phyloP scores from a whole-genome alignment of 2,888 invertebrate species.

The Agonopterix alstromeriana region DNA sequence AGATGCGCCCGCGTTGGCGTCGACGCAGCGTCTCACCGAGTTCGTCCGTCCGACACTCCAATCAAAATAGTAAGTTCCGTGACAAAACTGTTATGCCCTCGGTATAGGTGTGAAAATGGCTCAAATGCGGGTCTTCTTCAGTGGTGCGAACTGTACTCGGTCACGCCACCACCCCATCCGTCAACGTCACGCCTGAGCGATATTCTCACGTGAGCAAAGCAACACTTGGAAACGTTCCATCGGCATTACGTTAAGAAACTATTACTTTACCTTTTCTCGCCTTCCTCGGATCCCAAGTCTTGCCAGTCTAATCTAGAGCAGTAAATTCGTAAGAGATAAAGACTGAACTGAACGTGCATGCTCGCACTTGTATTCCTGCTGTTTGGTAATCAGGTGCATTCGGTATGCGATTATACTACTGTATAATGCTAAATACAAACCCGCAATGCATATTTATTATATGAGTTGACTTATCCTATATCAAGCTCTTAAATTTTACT shows the following conservation, averaged over 20 bases:
- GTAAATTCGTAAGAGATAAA: slow-evolving; percentile 65
- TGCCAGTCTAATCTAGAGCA: slow-evolving; percentile 45
- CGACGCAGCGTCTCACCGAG: slow-evolving; percentile 9
- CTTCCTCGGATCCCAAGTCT: slow-evolving; percentile 30
- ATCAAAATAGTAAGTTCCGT: no score
- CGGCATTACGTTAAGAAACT: slow-evolving; percentile 51
- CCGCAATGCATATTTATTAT: no score
- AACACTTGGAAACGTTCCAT: slow-evolving; percentile 56
- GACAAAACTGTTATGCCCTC: no score
- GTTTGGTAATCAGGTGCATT: slow-evolving; percentile 39
- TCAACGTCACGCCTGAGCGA: slow-evolving; percentile 50
- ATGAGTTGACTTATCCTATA: not conserved
- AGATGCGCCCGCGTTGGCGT: not conserved
- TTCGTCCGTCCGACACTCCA: slow-evolving; percentile 23
- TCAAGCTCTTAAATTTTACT: not conserved
- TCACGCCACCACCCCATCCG: slow-evolving; percentile 40
- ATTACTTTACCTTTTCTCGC: slow-evolving; percentile 36
- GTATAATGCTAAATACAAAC: no score
- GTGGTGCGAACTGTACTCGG: slow-evolving; percentile 13
- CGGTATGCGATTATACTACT: not conserved
- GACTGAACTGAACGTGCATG: not conserved
- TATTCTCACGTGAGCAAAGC: slow-evolving; percentile 53
- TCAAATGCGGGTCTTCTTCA: no score
- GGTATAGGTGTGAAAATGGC: no score
- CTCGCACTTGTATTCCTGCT: slow-evolving; percentile 40